Conservation (phyloP, 2,888 invertebrate genomes). For the Blomia tropicalis region DNA sequence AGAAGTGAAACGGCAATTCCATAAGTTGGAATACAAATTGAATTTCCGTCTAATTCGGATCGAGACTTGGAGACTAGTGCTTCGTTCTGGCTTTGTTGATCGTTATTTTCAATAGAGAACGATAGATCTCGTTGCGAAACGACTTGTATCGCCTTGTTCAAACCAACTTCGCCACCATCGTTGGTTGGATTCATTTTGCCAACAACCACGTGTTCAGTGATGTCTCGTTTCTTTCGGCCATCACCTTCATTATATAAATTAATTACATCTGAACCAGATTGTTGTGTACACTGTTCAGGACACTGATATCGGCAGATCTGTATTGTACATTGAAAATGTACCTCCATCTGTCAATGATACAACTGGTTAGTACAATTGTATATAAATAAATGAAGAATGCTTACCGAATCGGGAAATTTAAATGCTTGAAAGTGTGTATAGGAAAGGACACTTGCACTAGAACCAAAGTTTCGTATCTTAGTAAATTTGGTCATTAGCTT, state of each 20-base stretch:
- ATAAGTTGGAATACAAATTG: conserved; percentile 7
- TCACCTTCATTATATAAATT: conserved; percentile 19
- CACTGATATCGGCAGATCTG: conserved; percentile 83
- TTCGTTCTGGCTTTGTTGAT: neutral
- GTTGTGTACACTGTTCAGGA: conserved; percentile 65
- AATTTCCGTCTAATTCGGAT: conserved; percentile 23
- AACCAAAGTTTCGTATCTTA: conserved; percentile 85
- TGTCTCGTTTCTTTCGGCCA: conserved; percentile 29
- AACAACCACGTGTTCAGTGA: conserved; percentile 3
- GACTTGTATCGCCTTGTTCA: conserved; percentile 40
- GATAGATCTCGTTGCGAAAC: conserved; percentile 78
- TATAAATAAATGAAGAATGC: too few relatives aligned
- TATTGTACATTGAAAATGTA: conserved; percentile 85
- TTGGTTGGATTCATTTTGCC: conserved; percentile 21
- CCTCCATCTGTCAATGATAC: too few relatives aligned
- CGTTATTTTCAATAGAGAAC: conserved; percentile 47
- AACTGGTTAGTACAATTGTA: too few relatives aligned
- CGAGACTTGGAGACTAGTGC: conserved; percentile 6
- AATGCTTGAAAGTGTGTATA: conserved; percentile 88
- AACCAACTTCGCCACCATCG: conserved; percentile 28
- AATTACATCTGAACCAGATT: conserved; percentile 25
- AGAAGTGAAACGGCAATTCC: neutral
- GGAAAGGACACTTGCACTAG: conserved; percentile 73
- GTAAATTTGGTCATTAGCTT: conserved; percentile 84
- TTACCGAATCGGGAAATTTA: conserved; percentile 90